Evolutionary conservation across 2,113 vertebrate genomes (phyloP).

Genomic region (Amphilophus citrinellus): DNA sequence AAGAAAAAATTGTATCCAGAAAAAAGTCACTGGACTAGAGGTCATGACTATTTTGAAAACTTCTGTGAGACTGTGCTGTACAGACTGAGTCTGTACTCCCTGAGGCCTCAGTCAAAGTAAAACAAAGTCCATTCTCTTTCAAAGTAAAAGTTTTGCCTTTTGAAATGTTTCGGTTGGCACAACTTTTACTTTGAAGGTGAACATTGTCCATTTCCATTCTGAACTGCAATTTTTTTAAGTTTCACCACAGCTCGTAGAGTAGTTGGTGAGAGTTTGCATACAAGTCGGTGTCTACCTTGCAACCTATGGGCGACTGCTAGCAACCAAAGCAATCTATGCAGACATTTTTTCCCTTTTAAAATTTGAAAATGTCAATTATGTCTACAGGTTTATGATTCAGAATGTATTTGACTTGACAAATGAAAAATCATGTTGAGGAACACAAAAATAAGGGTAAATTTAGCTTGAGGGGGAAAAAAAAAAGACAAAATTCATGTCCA

Average conservation of each 20-base stretch:
- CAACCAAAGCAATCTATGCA: background rate
- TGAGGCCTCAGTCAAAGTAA: background rate
- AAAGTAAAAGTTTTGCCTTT: background rate
- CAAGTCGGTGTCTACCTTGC: background rate
- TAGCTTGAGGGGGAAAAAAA: background rate
- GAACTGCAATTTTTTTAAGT: background rate
- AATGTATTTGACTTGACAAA: background rate
- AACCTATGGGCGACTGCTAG: background rate
- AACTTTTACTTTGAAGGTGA: background rate
- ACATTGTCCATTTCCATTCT: background rate
- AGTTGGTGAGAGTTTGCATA: background rate
- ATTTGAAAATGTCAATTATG: background rate
- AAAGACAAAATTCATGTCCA: background rate
- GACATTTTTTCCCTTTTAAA: background rate
- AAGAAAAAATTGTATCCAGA: too few relatives aligned
- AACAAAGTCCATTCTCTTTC: background rate
- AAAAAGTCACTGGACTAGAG: too few relatives aligned
- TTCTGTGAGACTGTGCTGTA: too few relatives aligned
- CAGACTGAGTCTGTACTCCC: background rate
- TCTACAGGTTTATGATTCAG: background rate
- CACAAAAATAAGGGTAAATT: background rate
- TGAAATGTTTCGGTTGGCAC: background rate
- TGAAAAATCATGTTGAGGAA: background rate
- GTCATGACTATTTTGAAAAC: too few relatives aligned
- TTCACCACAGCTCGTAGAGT: background rate